Evolutionary conservation across 2,888 invertebrate genomes (phyloP), one percentile per base, ranked within the genome.

Genomic region (Aspidiotus destructor): DNA sequence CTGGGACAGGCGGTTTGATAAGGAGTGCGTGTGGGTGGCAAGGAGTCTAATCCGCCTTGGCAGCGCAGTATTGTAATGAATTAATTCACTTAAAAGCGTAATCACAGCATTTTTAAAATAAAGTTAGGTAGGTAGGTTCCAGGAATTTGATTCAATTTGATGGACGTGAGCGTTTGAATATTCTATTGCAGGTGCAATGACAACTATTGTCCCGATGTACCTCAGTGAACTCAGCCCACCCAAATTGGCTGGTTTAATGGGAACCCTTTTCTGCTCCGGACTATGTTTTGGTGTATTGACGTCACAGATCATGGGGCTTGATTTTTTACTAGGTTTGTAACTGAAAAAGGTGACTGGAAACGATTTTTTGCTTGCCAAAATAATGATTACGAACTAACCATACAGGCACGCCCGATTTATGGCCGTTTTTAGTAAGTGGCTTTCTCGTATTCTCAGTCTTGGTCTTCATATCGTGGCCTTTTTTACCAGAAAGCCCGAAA

Each of bases 201-300:
- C 93, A 28, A 87, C 88, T 73, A 84, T 91, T 70, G 84, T 92
- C 71, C 94, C 96, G 0, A 89, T 95, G 88, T 96, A 95, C 78
- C 80, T 96, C 75, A 85, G 88, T 0, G 96, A 96, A 79, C 79
- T 95, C 72, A 86, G 93, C 0, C 94, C 96, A 0, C 73, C 85
- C 1, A 79, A 80, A 8, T 79, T 92, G 44, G 83, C 91, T n/a
- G 95, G 95, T 10, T 84, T 91, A 2, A 81, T 91, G 76, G 95
- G 94, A 8, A 90, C 89, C 2, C 81, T 89, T 8, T 89, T 89
- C 74, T 91, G 90, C 72, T 79, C 92, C 75, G 88, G 90, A 72
- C 85, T 91, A 74, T 89, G 85, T 16, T 81, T 85, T 62, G 90
- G 91, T 2, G 87, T 92, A 0, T 78, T 91, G 11, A 76, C 87